Base-by-base conservation (phyloP, 2,113 vertebrate species). In the Maccullochella peelii region DNA sequence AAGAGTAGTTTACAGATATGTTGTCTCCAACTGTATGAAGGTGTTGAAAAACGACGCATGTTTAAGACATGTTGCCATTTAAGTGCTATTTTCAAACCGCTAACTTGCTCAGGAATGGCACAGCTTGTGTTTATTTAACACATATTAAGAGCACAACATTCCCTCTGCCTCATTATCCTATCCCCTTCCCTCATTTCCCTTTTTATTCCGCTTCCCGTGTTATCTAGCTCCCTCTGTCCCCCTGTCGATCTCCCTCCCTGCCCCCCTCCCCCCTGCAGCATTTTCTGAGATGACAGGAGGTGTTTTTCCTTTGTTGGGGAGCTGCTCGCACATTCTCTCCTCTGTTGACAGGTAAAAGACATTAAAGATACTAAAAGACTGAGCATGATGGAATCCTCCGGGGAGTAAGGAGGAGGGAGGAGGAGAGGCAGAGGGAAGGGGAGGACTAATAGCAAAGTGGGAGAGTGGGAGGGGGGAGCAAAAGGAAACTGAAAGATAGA, bases 271-370 rank as follows among this genome's bases (percentile, higher is more conserved):
- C 92, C 93, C 89, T 77, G 73, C 87, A 91, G 89, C 87, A 55
- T 93, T 90, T 91, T 89, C 89, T 70, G 69, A 91, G 92, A 94
- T 93, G 93, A 93, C 91, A 94, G 90, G 88, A 86, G 79, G 92
- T 88, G 92, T 86, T 93, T 93, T 89, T 93, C 83, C 88, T 94
- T 94, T 94, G 92, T 94, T 94, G 85, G 88, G 81, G 85, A 90
- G 86, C 77, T 80, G 89, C 90, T 91, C 36, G 69, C 91, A 91
- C 88, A 84, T 90, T 92, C 87, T 82, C 92, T 92, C 85, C 85
- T 94, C 86, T 93, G 89, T 92, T 94, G 94, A 94, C 94, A 94
- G 93, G 93, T 93, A 94, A 88, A 92, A 93, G 84, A 93, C 92
- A 93, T 94, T 89, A 94, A 92, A 94, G 89, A 91, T 88, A 87